These are phyloP conservation scores for Microcebus griseorufus DNA, from an alignment of 2,113 vertebrate genomes.

Conservation along the genomic window DNA sequence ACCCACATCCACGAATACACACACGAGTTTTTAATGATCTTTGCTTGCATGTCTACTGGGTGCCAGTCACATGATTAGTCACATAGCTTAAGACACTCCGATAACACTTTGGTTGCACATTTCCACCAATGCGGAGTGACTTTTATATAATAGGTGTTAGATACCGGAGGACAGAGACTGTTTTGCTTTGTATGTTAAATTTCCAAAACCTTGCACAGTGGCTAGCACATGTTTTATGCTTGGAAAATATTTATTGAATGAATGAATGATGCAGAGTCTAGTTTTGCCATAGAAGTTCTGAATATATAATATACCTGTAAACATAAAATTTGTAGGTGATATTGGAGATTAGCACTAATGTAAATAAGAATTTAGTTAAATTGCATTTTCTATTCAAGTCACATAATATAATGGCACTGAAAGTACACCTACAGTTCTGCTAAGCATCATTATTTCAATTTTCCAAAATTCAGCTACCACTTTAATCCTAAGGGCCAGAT, in stretches of 20 bases:
- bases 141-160: background rate
- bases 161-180: background rate
- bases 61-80: background rate
- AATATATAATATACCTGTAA: background rate
- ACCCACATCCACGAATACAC: no score
- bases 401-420: background rate
- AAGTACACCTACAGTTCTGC: background rate
- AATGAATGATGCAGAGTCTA: background rate
- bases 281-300: background rate
- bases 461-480: background rate
- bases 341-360: background rate
- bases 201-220: background rate
- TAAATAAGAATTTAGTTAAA: conserved; percentile 36
- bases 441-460: background rate
- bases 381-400: background rate
- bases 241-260: background rate
- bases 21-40: background rate
- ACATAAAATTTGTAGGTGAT: background rate
- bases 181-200: background rate
- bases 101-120: background rate
- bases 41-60: background rate
- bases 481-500: conserved; percentile 32
- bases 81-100: background rate
- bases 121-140: background rate
- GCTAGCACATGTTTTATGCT: background rate